Base-by-base conservation (phyloP, 1,140 invertebrate species). In the Melitaea cinxia region DNA sequence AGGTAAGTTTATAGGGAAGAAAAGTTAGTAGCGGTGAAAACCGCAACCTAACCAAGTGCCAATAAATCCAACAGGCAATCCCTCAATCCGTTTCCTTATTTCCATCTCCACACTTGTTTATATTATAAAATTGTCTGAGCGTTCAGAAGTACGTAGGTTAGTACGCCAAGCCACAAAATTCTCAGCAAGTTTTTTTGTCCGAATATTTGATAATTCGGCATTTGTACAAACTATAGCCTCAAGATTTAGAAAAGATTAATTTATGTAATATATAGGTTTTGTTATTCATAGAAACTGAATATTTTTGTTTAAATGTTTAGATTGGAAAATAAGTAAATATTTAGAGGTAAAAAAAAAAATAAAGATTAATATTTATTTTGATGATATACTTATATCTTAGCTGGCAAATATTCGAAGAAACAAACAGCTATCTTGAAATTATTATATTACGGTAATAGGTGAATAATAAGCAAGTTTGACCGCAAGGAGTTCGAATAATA, bases 41-140 rank as follows among this genome's bases (percentile, higher is more conserved):
- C 72, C 73, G 65, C 77, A 75, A 79, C 69, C 70, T 54, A 58
- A 73, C 72, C 72, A 72, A 70, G 67, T 64, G 72, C 59, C 80
- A 71, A 82, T 80, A 82, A 82, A 79, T 82, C 73, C 73, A 70
- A 69, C 28, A 63, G 33, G 58, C 70, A 75, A 81, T 79, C 76
- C 72, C 53, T 75, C 71, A 71, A 78, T 78, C 59, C 55, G 63
- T 78, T 85, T 85, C 82, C 80, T 80, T 80, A 83, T 85, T 78
- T 67, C 71, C 75, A 79, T 77, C 77, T 74, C 55, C 65, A 69
- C 65, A 61, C 45, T 62, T 74, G 68, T 71, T 70, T 69, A 69
- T 72, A 68, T 56, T 55, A 79, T 75, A 77, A 72, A 78, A 78
- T 80, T 71, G 26, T 55, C 61, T 14, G 55, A 12, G 6, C 7